Evolutionary conservation across 1,140 invertebrate species (phyloP).

Genomic region (Neuroterus valhalla): DNA sequence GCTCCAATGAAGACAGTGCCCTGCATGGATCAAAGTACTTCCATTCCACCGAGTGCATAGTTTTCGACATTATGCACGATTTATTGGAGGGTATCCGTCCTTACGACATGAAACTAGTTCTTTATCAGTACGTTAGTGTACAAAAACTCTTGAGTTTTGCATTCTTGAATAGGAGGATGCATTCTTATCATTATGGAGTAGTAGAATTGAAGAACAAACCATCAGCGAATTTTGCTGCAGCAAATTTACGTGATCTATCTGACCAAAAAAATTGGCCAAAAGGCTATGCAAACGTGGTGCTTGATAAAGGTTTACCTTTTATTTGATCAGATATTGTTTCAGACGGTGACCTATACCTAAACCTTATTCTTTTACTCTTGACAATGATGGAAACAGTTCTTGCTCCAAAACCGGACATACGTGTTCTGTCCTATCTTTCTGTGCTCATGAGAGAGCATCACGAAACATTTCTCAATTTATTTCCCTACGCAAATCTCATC

Average conservation of each 20-base stretch:
- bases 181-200: slow-evolving; percentile 49
- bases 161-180: slow-evolving; percentile 47
- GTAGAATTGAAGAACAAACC: slow-evolving; percentile 53
- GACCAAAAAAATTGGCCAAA: slow-evolving; percentile 51
- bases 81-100: slow-evolving; percentile 50
- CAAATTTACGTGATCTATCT: slow-evolving; percentile 41
- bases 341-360: slow-evolving; percentile 46
- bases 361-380: slow-evolving; percentile 46
- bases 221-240: slow-evolving; percentile 51
- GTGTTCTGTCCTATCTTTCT: slow-evolving; percentile 36
- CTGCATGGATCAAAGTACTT: slow-evolving; percentile 42
- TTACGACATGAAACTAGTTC: slow-evolving; percentile 44
- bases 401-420: slow-evolving; percentile 47
- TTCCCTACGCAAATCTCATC: slow-evolving; percentile 39
- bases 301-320: slow-evolving; percentile 50
- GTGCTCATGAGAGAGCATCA: slow-evolving; percentile 41
- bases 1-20: no score
- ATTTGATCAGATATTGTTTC: slow-evolving; percentile 45
- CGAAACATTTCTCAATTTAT: slow-evolving; percentile 22
- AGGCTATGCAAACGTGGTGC: slow-evolving; percentile 56
- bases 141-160: slow-evolving; percentile 39
- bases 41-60: slow-evolving; percentile 41
- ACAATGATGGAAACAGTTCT: slow-evolving; percentile 59
- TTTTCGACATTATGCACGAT: slow-evolving; percentile 50
- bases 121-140: slow-evolving; percentile 36